Base-by-base conservation (phyloP, 2,888 invertebrate genomes). In the Spicauda simplicius region DNA sequence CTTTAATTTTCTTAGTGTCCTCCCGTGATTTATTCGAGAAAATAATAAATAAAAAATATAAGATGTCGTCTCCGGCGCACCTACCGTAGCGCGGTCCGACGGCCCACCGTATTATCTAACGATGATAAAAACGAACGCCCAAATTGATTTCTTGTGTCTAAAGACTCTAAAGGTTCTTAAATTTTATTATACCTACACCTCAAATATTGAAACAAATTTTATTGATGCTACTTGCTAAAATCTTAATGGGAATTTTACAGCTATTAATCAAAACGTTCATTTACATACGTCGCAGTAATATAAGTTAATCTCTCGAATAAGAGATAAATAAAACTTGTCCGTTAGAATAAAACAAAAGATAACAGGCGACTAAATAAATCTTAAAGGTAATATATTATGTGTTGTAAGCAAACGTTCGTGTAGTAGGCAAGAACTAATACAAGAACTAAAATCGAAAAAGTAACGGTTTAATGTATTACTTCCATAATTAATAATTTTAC, bases 131-230 rank as follows among this genome's bases (percentile, higher is more conserved):
- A 69, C 70, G 67, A 71, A 74, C 71, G 60, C 69, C 60, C 70
- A 72, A 76, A 76, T 76, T 74, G 72, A 74, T 72, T 75, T 71
- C 71, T 73, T 72, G 68, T 74, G 73, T 75, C 71, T 71, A 64
- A 74, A 70, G 64, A 61, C 71, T 75, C 71, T 71, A 64, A 74
- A 70, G 64, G 63, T 71, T 70, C 69, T 70, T 59, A 69, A 74
- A 70, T 72, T 74, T 74, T 77, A 76, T 75, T 72, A 73, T 70
- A 73, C 71, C 67, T 70, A 70, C 57, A 70, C 63, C 20, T 33
- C 65, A 68, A 68, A 62, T 72, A 73, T 69, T 70, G 53, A 70
- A 66, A 68, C 66, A 70, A 72, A 68, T 71, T 74, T 76, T 73
- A 76, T 73, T 70, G 71, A 71, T 55, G 70, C 68, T 71, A 74